A percentile compares a stretch with the other conserved stretches of the same genome.
Evolutionary conservation across 2,888 invertebrate genomes (phyloP).

Genomic region (Trimorus sp.): DNA sequence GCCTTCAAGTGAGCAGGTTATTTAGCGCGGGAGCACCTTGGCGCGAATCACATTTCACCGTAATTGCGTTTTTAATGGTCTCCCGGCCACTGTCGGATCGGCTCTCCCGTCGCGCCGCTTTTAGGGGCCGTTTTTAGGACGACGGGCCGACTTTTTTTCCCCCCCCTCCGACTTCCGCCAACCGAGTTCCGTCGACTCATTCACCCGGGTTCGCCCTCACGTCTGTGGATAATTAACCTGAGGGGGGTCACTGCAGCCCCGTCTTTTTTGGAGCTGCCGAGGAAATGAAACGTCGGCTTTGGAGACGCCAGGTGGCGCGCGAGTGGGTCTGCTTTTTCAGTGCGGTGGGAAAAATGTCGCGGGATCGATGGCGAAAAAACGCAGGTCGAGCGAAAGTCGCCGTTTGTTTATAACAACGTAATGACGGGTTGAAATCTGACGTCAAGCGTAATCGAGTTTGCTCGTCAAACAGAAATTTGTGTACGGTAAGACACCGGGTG

Average conservation of each 20-base stretch:
- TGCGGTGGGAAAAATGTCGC: neutral
- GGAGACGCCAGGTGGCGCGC: no score
- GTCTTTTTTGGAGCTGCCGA: no score
- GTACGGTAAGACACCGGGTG: conserved; percentile 49
- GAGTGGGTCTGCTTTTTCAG: no score
- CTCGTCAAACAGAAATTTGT: conserved; percentile 51
- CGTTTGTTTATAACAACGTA: conserved; percentile 21
- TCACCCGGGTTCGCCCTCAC: conserved; percentile 11
- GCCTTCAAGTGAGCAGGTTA: conserved; percentile 60
- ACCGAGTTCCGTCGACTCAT: conserved; percentile 63
- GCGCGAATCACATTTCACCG: conserved; percentile 74
- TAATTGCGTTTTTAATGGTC: conserved; percentile 78
- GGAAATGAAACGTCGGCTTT: no score
- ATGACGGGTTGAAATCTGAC: conserved; percentile 39
- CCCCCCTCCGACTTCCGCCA: conserved; percentile 43
- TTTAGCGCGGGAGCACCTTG: conserved; percentile 62
- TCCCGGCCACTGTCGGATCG: conserved; percentile 74
- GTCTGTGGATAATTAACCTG: no score
- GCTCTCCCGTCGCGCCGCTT: conserved; percentile 72
- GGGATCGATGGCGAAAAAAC: neutral
- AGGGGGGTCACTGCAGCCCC: no score
- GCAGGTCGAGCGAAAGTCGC: neutral
- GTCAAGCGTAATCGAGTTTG: conserved; percentile 49
- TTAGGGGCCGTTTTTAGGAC: conserved; percentile 71
- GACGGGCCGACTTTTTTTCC: conserved; percentile 42